Percentiles rank a stretch among this genome's conserved stretches.
Evolutionary conservation across 2,888 invertebrate species (phyloP).

Genomic region (Drosophila testacea): DNA sequence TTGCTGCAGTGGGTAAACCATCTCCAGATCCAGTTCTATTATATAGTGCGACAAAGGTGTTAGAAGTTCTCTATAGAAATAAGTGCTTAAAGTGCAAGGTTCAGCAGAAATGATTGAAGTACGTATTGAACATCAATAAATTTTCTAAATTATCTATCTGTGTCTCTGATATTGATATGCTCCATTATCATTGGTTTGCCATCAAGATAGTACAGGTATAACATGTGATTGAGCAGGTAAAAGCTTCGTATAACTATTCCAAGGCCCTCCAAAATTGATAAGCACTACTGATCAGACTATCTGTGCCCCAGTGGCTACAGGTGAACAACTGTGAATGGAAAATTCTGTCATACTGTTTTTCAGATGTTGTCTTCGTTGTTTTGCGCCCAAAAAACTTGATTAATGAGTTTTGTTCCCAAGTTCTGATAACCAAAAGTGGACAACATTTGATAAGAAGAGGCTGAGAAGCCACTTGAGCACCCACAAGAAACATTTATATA

Average conservation of each 20-base stretch:
- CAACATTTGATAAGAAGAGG: conserved; percentile 5
- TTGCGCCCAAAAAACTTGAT: conserved; percentile 26
- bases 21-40: conserved; percentile 17
- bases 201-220: conserved; percentile 32
- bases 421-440: conserved; percentile 29
- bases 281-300: conserved; percentile 36
- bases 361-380: conserved; percentile 15
- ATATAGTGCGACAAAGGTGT: conserved; percentile 21
- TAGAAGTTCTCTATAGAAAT: conserved; percentile 1
- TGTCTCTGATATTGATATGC: conserved; percentile 21
- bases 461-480: conserved; percentile 1
- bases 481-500: neutral
- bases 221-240: conserved; percentile 37
- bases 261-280: conserved; percentile 44
- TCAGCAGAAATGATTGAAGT: conserved; percentile 50
- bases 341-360: conserved; percentile 21
- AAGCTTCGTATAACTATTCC: conserved; percentile 18
- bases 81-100: neutral
- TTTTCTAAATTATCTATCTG: conserved; percentile 13
- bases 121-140: conserved; percentile 36
- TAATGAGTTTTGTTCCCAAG: conserved; percentile 36
- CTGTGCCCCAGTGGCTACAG: conserved; percentile 21
- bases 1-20: conserved; percentile 18
- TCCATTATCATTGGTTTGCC: conserved; percentile 39
- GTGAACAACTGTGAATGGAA: conserved; percentile 26